Conservation (phyloP, 2,113 vertebrate species). For the Callocephalon fimbriatum region DNA sequence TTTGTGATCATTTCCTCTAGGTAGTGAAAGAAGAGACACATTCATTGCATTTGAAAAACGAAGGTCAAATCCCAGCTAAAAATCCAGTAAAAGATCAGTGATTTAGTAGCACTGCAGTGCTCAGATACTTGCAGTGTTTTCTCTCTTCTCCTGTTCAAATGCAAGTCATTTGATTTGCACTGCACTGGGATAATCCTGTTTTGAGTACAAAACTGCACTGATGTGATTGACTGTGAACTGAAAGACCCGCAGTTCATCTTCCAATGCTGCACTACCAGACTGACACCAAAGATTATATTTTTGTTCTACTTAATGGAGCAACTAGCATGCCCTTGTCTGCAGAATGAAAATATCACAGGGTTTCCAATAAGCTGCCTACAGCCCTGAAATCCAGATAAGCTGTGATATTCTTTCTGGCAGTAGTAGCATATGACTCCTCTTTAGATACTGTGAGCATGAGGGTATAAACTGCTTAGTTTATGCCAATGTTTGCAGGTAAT, state of each 20-base stretch:
- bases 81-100: not conserved
- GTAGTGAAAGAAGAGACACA: not conserved
- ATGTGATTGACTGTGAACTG: not conserved
- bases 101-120: not conserved
- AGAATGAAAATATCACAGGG: not conserved
- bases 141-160: not conserved
- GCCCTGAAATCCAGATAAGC: not conserved
- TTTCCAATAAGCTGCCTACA: not conserved
- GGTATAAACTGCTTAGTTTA: not conserved
- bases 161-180: not conserved
- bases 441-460: not conserved
- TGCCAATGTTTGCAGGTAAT: not conserved
- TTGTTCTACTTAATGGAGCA: not conserved
- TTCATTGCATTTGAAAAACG: not conserved
- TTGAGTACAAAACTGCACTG: not conserved
- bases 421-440: not conserved
- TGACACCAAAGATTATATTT: not conserved
- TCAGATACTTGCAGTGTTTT: not conserved
- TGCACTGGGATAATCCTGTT: not conserved
- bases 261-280: not conserved
- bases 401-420: slow-evolving; percentile 12
- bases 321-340: not conserved
- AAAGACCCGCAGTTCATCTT: not conserved
- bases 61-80: not conserved
- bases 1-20: not conserved